A percentile compares a stretch with the other conserved stretches of the same genome.
phyloP scores from a whole-genome alignment of 2,888 invertebrate genomes.

The Tiliacea aurago region DNA sequence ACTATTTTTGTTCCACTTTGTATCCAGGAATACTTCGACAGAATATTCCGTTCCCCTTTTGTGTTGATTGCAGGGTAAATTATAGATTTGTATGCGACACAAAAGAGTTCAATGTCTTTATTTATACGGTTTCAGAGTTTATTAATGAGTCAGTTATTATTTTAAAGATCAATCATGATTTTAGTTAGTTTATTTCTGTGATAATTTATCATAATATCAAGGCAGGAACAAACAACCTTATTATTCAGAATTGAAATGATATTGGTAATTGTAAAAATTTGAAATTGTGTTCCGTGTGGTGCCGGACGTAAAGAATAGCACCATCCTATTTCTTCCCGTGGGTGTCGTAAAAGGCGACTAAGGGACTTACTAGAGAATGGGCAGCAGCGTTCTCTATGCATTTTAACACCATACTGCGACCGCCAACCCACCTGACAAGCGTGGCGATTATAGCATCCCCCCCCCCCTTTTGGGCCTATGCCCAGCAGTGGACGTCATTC shows the following conservation, averaged over 20 bases:
- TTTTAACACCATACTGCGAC: too few relatives aligned
- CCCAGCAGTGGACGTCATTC: too few relatives aligned
- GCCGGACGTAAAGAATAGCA: too few relatives aligned
- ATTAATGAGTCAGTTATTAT: slow-evolving; percentile 7
- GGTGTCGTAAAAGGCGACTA: too few relatives aligned
- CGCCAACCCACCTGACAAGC: too few relatives aligned
- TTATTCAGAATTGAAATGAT: background rate
- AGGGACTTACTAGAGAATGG: too few relatives aligned
- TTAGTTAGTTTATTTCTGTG: background rate
- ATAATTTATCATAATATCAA: slow-evolving; percentile 1
- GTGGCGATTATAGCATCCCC: too few relatives aligned
- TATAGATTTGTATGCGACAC: slow-evolving; percentile 14
- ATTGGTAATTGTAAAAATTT: background rate
- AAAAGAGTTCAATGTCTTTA: slow-evolving; percentile 19
- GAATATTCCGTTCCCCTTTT: slow-evolving; percentile 23
- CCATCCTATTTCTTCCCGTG: too few relatives aligned
- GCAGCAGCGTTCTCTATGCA: too few relatives aligned
- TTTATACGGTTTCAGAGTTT: background rate
- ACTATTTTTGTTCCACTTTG: slow-evolving; percentile 36
- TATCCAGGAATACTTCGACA: slow-evolving; percentile 11
- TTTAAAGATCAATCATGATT: background rate
- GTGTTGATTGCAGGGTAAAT: slow-evolving; percentile 31
- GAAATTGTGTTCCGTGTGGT: too few relatives aligned
- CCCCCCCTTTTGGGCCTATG: too few relatives aligned
- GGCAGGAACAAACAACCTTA: background rate